Evolutionary conservation across 2,888 invertebrate species (phyloP).

Genomic region (Carcina quercana): DNA sequence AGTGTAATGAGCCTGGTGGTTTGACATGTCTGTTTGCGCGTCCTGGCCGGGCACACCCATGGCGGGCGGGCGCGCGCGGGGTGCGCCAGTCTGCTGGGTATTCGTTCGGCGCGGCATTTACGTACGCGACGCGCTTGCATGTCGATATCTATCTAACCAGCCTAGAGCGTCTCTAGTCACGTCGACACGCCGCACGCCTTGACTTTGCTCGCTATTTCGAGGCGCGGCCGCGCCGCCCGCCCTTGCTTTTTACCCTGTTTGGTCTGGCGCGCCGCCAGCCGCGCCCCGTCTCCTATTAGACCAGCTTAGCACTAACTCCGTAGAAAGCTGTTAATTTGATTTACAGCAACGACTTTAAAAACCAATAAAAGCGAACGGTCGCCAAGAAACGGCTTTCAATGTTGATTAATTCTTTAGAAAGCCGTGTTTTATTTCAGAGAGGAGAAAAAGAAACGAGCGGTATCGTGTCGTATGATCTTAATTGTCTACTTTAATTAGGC

Average conservation of each 20-base stretch:
- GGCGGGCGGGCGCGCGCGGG: constrained; percentile 1
- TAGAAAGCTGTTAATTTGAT: constrained; percentile 38
- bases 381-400: neutral
- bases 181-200: constrained; percentile 51
- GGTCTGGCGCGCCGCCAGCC: constrained; percentile 62
- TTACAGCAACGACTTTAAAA: constrained; percentile 20
- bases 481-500: constrained; percentile 19
- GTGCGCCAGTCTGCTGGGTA: neutral
- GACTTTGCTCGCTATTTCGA: constrained; percentile 70
- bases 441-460: constrained; percentile 10
- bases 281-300: constrained; percentile 28
- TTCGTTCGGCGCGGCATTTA: neutral
- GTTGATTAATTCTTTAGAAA: constrained; percentile 14
- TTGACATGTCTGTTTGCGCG: constrained; percentile 17
- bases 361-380: constrained; percentile 3
- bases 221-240: constrained; percentile 62
- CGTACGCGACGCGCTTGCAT: neutral
- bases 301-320: constrained; percentile 22
- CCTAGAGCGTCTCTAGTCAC: constrained; percentile 19
- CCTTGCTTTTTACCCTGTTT: constrained; percentile 71
- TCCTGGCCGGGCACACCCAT: constrained; percentile 30
- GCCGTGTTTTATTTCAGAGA: constrained; percentile 10
- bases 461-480: constrained; percentile 17
- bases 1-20: constrained; percentile 27
- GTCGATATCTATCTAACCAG: constrained; percentile 8